Percentiles rank a stretch among this genome's conserved stretches.
Evolutionary conservation across 2,888 invertebrate genomes (phyloP).

Genomic region (Protophormia terraenovae): DNA sequence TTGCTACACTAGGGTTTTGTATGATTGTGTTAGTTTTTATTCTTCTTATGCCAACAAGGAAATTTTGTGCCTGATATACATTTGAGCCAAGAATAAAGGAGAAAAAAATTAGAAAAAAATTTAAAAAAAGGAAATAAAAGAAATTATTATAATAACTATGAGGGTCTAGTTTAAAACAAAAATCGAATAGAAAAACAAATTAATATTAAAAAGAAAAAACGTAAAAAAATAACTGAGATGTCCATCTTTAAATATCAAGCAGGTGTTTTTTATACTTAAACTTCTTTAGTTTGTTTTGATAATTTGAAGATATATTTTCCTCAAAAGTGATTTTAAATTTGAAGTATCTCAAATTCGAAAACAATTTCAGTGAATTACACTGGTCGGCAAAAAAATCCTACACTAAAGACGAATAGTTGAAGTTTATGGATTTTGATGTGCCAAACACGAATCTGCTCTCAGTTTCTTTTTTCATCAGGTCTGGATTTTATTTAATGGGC

Average conservation of each 20-base stretch:
- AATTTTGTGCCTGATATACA: conserved; percentile 4
- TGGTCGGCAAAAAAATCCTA: no score
- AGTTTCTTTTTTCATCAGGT: no score
- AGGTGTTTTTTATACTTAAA: no score
- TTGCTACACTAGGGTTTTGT: conserved; percentile 17
- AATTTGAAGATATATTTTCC: no score
- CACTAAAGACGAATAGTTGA: no score
- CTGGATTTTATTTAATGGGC: no score
- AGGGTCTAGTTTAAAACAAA: conserved; percentile 58
- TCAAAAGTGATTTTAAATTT: no score
- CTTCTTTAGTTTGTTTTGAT: no score
- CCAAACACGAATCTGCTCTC: no score
- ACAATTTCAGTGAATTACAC: no score
- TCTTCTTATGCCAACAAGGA: conserved; percentile 7
- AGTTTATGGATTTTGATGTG: no score
- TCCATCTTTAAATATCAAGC: not conserved
- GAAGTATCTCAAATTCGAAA: no score
- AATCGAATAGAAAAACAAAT: not conserved
- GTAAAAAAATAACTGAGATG: not conserved
- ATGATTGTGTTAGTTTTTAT: not conserved
- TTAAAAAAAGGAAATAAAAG: conserved; percentile 8
- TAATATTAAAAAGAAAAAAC: not conserved
- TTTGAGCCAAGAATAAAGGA: conserved; percentile 31
- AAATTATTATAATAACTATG: conserved; percentile 43
- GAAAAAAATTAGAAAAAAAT: not conserved